Evolutionary conservation across 1,140 invertebrate species (phyloP).

Genomic region (Asbolus verrucosus): DNA sequence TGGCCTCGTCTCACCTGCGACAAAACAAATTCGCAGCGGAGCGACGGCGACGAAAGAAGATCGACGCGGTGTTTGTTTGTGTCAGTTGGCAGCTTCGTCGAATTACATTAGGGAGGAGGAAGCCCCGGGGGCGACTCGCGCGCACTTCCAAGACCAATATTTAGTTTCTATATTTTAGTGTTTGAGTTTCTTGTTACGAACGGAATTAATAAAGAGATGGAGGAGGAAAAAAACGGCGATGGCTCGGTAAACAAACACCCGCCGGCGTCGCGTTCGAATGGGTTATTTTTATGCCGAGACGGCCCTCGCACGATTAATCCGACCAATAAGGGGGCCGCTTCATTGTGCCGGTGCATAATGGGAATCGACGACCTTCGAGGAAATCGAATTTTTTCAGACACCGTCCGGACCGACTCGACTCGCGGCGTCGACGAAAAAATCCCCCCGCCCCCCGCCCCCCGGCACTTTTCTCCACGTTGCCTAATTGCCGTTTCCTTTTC

Average conservation of each 20-base stretch:
- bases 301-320: not conserved
- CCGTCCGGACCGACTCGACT: no score
- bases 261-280: not conserved
- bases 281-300: not conserved
- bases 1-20: constrained; percentile 1
- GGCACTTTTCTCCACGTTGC: no score
- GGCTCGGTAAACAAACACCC: not conserved
- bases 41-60: not conserved
- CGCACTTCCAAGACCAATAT: constrained; percentile 14
- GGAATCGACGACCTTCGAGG: not conserved
- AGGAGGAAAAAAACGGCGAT: not conserved
- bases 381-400: constrained; percentile 2
- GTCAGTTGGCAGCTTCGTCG: not conserved
- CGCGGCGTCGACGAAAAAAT: no score
- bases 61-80: not conserved
- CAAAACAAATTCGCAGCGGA: not conserved
- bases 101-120: not conserved
- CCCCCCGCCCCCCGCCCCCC: no score
- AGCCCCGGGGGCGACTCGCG: not conserved
- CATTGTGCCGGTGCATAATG: constrained; percentile 8
- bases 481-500: no score
- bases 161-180: constrained; percentile 24
- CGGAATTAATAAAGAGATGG: constrained; percentile 23
- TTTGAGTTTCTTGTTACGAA: constrained; percentile 12
- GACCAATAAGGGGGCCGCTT: not conserved